These are phyloP conservation scores for Strix aluco DNA, from an alignment of 2,113 vertebrate species.

Conservation along the genomic window DNA sequence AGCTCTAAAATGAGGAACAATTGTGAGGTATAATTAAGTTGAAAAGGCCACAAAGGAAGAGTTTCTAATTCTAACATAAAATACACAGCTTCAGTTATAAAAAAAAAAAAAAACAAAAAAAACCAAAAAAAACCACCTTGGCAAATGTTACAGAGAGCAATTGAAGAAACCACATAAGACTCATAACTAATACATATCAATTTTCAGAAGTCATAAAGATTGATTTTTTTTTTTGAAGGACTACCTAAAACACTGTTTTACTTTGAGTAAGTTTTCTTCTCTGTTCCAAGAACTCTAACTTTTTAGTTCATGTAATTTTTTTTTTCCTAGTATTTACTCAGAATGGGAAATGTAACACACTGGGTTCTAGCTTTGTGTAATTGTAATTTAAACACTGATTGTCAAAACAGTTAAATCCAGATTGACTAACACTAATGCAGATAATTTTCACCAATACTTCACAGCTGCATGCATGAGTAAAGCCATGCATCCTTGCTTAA, in stretches of 20 bases:
- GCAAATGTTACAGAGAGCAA: conserved; percentile 23
- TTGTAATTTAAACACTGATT: not conserved
- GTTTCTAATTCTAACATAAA: conserved; percentile 63
- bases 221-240: not conserved
- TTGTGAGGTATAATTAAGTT: conserved; percentile 67
- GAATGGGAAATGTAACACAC: not conserved
- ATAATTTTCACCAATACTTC: not conserved
- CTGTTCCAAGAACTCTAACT: not conserved
- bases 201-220: conserved; percentile 30
- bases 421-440: not conserved
- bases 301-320: not conserved
- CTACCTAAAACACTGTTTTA: not conserved
- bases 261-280: not conserved
- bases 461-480: not conserved
- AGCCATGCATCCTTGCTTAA: not conserved
- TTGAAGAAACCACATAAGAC: conserved; percentile 30
- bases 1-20: conserved; percentile 46
- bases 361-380: not conserved
- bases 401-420: not conserved
- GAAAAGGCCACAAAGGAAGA: conserved; percentile 43
- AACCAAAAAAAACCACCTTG: not conserved
- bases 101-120: not conserved
- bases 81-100: not conserved
- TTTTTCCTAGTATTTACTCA: not conserved
- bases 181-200: not conserved